Evolutionary conservation across 1,140 invertebrate species (phyloP).

Genomic region (Charaxes varanes): DNA sequence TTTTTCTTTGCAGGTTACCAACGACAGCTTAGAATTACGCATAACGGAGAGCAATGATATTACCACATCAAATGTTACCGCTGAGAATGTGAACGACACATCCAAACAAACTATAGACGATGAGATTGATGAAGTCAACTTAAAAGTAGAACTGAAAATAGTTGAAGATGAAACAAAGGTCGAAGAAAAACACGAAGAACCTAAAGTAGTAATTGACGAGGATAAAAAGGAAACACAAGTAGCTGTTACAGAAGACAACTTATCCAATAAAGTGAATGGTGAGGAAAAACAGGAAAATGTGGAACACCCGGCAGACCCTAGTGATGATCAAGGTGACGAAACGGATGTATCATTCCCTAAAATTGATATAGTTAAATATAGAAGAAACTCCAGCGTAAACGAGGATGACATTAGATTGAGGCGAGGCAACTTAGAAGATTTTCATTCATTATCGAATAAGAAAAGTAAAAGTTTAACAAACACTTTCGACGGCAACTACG

Average conservation of each 20-base stretch:
- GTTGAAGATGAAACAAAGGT: conserved; percentile 55
- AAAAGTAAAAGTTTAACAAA: conserved; percentile 62
- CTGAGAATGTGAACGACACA: conserved; percentile 42
- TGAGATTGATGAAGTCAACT: conserved; percentile 54
- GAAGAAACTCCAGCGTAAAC: conserved; percentile 65
- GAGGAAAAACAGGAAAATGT: conserved; percentile 3
- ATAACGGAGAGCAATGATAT: conserved; percentile 36
- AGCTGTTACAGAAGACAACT: background rate
- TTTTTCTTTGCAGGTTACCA: conserved; percentile 31
- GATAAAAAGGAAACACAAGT: conserved; percentile 11
- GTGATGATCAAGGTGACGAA: too few relatives aligned
- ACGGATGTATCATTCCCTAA: conserved; percentile 54
- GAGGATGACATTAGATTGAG: conserved; percentile 58
- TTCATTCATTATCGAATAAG: conserved; percentile 48
- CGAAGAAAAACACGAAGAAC: conserved; percentile 4
- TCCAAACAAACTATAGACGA: conserved; percentile 32
- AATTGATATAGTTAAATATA: conserved; percentile 55
- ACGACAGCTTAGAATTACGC: conserved; percentile 36
- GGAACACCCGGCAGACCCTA: conserved; percentile 31
- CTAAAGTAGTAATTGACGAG: conserved; percentile 4
- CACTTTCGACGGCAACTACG: conserved; percentile 38
- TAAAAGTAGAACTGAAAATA: conserved; percentile 68
- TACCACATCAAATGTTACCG: conserved; percentile 19
- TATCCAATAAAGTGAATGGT: conserved; percentile 12
- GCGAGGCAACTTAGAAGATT: conserved; percentile 62